Evolutionary conservation across 1,140 invertebrate genomes (phyloP).

Genomic region (Halesus radiatus): DNA sequence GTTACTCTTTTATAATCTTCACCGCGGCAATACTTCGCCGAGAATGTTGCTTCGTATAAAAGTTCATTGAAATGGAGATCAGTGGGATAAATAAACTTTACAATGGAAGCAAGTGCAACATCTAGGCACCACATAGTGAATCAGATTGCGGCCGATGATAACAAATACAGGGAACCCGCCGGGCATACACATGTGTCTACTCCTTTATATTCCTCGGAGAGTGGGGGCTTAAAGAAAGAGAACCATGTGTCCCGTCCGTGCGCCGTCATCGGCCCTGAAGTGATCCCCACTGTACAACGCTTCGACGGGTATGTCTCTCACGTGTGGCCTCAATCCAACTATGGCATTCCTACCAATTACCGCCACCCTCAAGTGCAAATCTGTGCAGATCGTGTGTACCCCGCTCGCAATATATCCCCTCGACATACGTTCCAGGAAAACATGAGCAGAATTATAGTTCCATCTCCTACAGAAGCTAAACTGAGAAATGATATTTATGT

Average conservation of each 20-base stretch:
- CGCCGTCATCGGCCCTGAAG: constrained; percentile 68
- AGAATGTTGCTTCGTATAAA: constrained; percentile 7
- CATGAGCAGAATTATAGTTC: constrained; percentile 67
- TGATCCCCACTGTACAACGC: constrained; percentile 60
- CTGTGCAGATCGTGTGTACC: constrained; percentile 61
- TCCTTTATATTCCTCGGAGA: constrained; percentile 57
- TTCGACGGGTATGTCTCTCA: constrained; percentile 54
- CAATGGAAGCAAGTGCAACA: constrained; percentile 24
- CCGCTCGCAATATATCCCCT: constrained; percentile 67
- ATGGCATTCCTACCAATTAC: constrained; percentile 2
- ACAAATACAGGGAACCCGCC: constrained; percentile 63
- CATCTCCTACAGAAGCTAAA: constrained; percentile 58
- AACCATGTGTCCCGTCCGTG: constrained; percentile 60
- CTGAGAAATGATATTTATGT: neutral
- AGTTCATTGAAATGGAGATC: constrained; percentile 24
- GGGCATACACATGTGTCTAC: constrained; percentile 58
- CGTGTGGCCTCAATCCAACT: constrained; percentile 60
- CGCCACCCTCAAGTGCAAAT: constrained; percentile 54
- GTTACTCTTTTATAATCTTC: neutral
- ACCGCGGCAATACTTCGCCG: neutral
- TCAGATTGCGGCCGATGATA: constrained; percentile 57
- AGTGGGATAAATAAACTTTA: neutral
- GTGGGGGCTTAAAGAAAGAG: constrained; percentile 14
- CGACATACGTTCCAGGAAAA: constrained; percentile 70
- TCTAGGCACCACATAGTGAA: constrained; percentile 12